Evolutionary conservation across 2,888 invertebrate genomes (phyloP).

Genomic region (Caenorhabditis virilis): DNA sequence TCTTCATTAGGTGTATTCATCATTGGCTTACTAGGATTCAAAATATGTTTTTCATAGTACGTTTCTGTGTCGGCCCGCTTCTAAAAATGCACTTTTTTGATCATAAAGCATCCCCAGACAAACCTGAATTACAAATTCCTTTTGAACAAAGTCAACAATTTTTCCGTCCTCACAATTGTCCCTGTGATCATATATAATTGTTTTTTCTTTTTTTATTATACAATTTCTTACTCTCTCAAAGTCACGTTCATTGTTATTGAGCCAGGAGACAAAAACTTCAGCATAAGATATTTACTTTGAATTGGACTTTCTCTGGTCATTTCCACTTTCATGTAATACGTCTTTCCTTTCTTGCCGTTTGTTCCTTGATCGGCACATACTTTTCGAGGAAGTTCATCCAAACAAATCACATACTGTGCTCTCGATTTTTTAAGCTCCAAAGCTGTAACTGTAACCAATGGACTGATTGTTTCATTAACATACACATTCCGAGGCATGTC

Average conservation of each 20-base stretch:
- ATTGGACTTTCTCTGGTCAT: constrained; percentile 34
- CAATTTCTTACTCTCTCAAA: constrained; percentile 42
- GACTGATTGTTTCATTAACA: constrained; percentile 63
- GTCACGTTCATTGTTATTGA: constrained; percentile 39
- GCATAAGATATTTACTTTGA: constrained; percentile 52
- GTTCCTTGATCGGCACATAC: constrained; percentile 53
- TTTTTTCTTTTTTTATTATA: too few species aligned
- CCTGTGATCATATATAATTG: neutral
- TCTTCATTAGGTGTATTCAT: constrained; percentile 26
- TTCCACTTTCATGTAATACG: constrained; percentile 48
- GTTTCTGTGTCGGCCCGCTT: constrained; percentile 62
- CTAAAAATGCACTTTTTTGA: constrained; percentile 21
- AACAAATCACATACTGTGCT: constrained; percentile 44
- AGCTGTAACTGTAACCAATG: constrained; percentile 55
- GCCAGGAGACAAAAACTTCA: constrained; percentile 47
- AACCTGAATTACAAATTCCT: constrained; percentile 36
- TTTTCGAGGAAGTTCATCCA: constrained; percentile 40
- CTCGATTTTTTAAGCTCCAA: constrained; percentile 21
- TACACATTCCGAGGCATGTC: constrained; percentile 62
- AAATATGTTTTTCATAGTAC: constrained; percentile 51
- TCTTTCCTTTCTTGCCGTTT: constrained; percentile 40
- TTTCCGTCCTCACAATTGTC: constrained; percentile 27
- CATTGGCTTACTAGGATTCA: constrained; percentile 50
- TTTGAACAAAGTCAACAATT: constrained; percentile 31
- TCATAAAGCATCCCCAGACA: too few species aligned